These are phyloP conservation scores for Xenus cinereus DNA, from an alignment of 2,113 vertebrate species.

Conservation along the genomic window DNA sequence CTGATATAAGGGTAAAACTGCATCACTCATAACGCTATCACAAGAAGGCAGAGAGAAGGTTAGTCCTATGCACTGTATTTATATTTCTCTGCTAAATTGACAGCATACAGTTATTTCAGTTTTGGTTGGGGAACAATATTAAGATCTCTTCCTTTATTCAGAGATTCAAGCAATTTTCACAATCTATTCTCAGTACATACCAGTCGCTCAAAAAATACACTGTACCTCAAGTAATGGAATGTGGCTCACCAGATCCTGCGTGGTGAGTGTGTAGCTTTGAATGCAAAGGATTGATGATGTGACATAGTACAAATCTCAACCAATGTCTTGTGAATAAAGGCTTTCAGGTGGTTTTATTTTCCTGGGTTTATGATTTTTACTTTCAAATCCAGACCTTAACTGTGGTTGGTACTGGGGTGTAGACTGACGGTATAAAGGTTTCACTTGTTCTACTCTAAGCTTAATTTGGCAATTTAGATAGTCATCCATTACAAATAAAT, in stretches of 20 bases:
- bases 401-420: not conserved
- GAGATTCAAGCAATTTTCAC: not conserved
- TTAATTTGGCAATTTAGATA: not conserved
- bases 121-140: not conserved
- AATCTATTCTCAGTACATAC: not conserved
- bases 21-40: not conserved
- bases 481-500: not conserved
- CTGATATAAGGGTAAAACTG: not conserved
- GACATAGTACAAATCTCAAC: not conserved
- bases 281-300: not conserved
- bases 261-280: not conserved
- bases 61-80: not conserved
- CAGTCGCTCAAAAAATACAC: not conserved
- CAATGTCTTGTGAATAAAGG: not conserved
- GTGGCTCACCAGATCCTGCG: not conserved
- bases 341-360: not conserved
- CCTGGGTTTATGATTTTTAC: not conserved
- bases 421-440: not conserved
- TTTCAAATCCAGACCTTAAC: not conserved
- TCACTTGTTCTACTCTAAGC: not conserved
- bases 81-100: not conserved
- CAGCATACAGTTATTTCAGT: not conserved
- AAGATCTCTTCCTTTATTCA: not conserved
- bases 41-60: not conserved
- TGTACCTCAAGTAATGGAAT: not conserved